Conservation (phyloP, 2,113 vertebrate species). For the Cyprinodon brontotheroides region DNA sequence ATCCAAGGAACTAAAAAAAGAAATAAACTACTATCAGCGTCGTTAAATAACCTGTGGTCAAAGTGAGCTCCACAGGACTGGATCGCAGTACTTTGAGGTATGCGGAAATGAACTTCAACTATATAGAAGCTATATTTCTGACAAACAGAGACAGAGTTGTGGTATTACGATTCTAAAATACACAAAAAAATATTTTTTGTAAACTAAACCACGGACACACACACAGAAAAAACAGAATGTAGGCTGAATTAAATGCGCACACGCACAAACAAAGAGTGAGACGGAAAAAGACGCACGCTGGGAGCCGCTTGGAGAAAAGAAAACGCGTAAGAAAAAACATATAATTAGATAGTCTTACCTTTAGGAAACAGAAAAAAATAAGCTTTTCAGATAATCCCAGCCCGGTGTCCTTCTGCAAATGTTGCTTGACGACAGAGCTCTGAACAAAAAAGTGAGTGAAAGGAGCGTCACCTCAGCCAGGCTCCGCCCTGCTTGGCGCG, state of each 20-base stretch:
- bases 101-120: slow-evolving; percentile 63
- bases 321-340: background rate
- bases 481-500: slow-evolving; percentile 53
- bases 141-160: background rate
- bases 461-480: slow-evolving; percentile 64
- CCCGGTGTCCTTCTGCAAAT: background rate
- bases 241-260: background rate
- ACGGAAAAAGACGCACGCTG: background rate
- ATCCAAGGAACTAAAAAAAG: background rate
- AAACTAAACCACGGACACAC: background rate
- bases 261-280: background rate
- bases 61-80: slow-evolving; percentile 1
- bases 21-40: background rate
- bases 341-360: slow-evolving; percentile 50
- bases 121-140: slow-evolving; percentile 4
- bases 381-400: slow-evolving; percentile 27
- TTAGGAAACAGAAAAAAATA: slow-evolving; percentile 10
- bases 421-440: slow-evolving; percentile 40
- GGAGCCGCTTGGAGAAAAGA: background rate
- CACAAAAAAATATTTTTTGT: background rate
- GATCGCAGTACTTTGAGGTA: slow-evolving; percentile 23
- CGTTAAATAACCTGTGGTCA: slow-evolving; percentile 21
- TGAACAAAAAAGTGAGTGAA: slow-evolving; percentile 59
- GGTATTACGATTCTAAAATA: background rate
- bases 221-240: background rate